Evolutionary conservation across 2,888 invertebrate species (phyloP).

Genomic region (Limnephilus rhombicus): DNA sequence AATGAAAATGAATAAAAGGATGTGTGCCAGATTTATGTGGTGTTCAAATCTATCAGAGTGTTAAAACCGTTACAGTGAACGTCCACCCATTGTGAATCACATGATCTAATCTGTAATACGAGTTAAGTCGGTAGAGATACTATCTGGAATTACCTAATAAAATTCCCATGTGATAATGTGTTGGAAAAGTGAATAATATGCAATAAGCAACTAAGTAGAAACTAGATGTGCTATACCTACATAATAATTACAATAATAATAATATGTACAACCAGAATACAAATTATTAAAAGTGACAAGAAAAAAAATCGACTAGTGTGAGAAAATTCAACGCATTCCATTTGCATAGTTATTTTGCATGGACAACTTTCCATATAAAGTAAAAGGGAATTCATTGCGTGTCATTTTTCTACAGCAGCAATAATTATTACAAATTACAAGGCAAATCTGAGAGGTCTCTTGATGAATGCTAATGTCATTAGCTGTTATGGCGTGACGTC

Average conservation of each 20-base stretch:
- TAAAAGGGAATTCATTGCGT: background rate
- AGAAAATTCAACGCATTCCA: background rate
- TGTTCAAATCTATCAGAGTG: too few relatives aligned
- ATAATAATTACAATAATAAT: background rate
- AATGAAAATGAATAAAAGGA: too few relatives aligned
- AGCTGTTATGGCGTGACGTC: slow-evolving; percentile 43
- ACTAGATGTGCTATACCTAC: too few relatives aligned
- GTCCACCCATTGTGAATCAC: too few relatives aligned
- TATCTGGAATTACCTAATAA: too few relatives aligned
- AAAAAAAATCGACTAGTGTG: background rate
- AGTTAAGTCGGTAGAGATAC: too few relatives aligned
- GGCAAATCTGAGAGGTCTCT: slow-evolving; percentile 12
- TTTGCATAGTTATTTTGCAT: background rate
- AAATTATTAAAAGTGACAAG: background rate
- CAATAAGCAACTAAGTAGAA: too few relatives aligned
- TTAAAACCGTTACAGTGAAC: too few relatives aligned
- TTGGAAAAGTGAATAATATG: background rate
- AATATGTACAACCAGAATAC: background rate
- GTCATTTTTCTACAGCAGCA: background rate
- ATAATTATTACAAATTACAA: background rate
- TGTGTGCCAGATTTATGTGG: too few relatives aligned
- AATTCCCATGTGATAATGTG: background rate
- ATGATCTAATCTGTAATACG: too few relatives aligned
- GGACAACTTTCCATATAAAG: background rate
- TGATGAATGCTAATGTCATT: slow-evolving; percentile 9